Base-by-base conservation (phyloP, 2,888 invertebrate species). In the Ecliptopera silaceata region DNA sequence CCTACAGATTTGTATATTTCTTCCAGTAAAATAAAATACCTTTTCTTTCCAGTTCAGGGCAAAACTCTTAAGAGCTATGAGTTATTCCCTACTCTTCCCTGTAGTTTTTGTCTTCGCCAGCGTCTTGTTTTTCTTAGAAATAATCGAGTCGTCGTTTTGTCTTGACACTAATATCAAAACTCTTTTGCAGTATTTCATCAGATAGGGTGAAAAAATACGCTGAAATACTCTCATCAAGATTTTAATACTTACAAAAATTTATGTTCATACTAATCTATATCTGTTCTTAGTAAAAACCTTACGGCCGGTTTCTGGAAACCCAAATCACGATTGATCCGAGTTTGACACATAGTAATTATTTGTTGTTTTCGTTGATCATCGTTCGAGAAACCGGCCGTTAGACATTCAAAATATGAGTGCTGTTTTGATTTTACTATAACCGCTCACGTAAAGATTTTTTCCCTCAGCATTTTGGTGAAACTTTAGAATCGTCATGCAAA, bases 61-160 rank as follows among this genome's bases (percentile, higher is more conserved):
- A 1, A 8, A 51, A 61, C 63, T 53, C 13, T 46, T 62, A 68
- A 68, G 71, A 70, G 68, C 66, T 66, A 67, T 74, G 75, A 76
- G 65, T 71, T 73, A 76, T 70, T 64, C 58, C 58, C 65, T 68
- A 75, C 75, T 74, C 70, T 72, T 71, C 64, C 61, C 72, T 69
- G 69, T 75, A 73, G 41, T 12, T 13, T 1, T 8, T 68, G 26
- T 39, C 69, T 51, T 57, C 44, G 51, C 42, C 47, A 63, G 52
- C 56, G 56, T 53, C 57, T 69, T 72, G 71, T 75, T 74, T 71
- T 64, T 69, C 54, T 56, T 29, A 59, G 62, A 62, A 60, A 63
- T 62, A 55, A 62, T 61, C 13, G 29, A 39, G 8, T 13, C 41
- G 18, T 56, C 56, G 57, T 55, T 53, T 61, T 64, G 62, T 64